A percentile compares a stretch with the other conserved stretches of the same genome.
These are phyloP conservation scores for Notoglanidium macrostoma DNA, from an alignment of 2,797 vertebrate genomes.

Conservation along the genomic window DNA sequence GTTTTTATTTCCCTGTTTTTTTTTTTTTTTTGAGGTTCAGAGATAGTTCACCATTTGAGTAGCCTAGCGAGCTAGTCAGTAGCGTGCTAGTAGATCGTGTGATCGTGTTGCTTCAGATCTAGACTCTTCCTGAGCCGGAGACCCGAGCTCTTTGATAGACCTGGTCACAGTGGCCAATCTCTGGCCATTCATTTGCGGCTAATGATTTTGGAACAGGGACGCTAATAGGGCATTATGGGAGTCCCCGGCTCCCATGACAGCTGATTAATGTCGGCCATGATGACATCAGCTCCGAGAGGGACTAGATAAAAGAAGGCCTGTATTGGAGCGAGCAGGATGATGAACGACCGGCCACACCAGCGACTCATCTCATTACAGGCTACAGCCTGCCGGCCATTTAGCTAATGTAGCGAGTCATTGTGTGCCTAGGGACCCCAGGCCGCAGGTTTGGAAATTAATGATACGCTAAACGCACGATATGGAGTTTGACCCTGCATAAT, in stretches of 20 bases:
- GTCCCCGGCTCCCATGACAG: constrained; percentile 77
- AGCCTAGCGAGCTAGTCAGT: not conserved
- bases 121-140: not conserved
- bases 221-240: constrained; percentile 96
- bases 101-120: not conserved
- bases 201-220: constrained; percentile 87
- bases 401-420: constrained; percentile 97
- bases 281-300: constrained; percentile 90
- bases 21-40: constrained; percentile 6
- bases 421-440: constrained; percentile 80
- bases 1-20: constrained; percentile 18
- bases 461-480: constrained; percentile 80
- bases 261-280: constrained; percentile 95
- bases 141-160: not conserved
- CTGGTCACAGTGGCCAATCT: constrained; percentile 66
- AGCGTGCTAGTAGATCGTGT: not conserved
- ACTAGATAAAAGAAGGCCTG: constrained; percentile 95
- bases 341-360: constrained; percentile 94
- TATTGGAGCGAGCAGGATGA: constrained; percentile 99
- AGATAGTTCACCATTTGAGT: not conserved
- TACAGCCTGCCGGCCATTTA: constrained; percentile 83
- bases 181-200: constrained; percentile 88
- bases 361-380: constrained; percentile 96
- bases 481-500: constrained; percentile 82
- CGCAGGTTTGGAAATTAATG: constrained; percentile 89